A percentile compares a stretch with the other conserved stretches of the same genome.
Evolutionary conservation across 2,797 vertebrate genomes (phyloP).

Genomic region (Potorous gilbertii): DNA sequence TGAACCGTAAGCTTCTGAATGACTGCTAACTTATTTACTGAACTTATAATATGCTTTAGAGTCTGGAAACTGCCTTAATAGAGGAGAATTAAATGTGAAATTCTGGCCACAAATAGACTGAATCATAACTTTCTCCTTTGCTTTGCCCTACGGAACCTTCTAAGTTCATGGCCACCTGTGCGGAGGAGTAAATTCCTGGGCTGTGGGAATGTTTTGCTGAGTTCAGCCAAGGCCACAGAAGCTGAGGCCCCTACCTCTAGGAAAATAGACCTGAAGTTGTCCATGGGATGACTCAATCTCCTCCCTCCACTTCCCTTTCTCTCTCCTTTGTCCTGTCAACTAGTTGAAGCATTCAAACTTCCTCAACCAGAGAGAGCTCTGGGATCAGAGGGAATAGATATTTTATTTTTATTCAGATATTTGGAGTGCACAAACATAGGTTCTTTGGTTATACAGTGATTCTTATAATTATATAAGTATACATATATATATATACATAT

Average conservation of each 20-base stretch:
- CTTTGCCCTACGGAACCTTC: neutral
- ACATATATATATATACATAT: no score
- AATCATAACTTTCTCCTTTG: neutral
- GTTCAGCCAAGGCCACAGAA: neutral
- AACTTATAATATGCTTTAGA: neutral
- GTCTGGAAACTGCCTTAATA: neutral
- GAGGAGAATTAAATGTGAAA: neutral
- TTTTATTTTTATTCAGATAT: neutral
- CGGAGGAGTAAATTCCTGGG: neutral
- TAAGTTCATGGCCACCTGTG: slow-evolving; percentile 1
- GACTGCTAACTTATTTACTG: neutral
- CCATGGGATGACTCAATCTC: neutral
- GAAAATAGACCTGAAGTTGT: neutral
- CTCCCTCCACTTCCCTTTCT: neutral
- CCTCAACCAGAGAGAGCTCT: neutral
- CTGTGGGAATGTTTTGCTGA: neutral
- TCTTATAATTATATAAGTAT: neutral
- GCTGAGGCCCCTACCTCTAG: neutral
- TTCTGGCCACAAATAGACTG: neutral
- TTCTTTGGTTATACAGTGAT: neutral
- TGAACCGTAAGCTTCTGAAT: neutral
- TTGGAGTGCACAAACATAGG: neutral
- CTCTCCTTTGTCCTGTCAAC: neutral
- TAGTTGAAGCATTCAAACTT: neutral
- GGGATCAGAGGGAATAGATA: neutral